Base-by-base conservation (phyloP, 92 coral and sea anemone genomes). In the Palythoa heliodiscus region DNA sequence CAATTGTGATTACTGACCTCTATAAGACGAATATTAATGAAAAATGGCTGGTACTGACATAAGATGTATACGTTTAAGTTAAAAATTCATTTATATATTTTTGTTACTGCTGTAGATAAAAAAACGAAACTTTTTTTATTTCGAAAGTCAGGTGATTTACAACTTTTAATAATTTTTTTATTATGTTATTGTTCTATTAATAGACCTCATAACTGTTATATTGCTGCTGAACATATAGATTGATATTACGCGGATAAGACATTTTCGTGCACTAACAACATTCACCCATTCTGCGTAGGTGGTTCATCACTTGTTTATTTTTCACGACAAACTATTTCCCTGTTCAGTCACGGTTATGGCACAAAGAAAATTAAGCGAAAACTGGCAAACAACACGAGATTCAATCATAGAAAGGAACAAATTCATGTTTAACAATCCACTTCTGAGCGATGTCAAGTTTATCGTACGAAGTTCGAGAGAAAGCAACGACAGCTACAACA, bases 401-500 rank as follows among this genome's bases (percentile, higher is more conserved):
- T 75, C 87, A 11, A 86, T 88, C 7, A 37, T 35, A 50, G 90
- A 82, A 39, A 58, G 90, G 37, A 88, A 88, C 77, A 88, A 55
- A 82, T 82, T 88, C 19, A 88, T 88, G 90, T 88, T 82, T 11
- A 69, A 69, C 8, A 69, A 69, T 29, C 24, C 71, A 78, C 81
- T 39, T 38, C 10, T 89, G 82, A 89, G 91, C 70, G 91, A 89
- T 78, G 72, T 89, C 19, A 84, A 87, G 14, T 89, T 89, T 61
- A 80, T 77, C 11, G 88, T 89, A 1, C 84, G 60, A 47, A 80
- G 50, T 7, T 43, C 74, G 23, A 83, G 75, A 14, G 76, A 77
- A 17, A 52, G 68, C 17, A 75, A 17, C 20, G 11, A 5, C 16
- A 75, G 86, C 14, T 29, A 11, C 1, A 88, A 70, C n/a, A 71